Base-by-base conservation (phyloP, 2,797 vertebrate genomes). In the Capromys pilorides region DNA sequence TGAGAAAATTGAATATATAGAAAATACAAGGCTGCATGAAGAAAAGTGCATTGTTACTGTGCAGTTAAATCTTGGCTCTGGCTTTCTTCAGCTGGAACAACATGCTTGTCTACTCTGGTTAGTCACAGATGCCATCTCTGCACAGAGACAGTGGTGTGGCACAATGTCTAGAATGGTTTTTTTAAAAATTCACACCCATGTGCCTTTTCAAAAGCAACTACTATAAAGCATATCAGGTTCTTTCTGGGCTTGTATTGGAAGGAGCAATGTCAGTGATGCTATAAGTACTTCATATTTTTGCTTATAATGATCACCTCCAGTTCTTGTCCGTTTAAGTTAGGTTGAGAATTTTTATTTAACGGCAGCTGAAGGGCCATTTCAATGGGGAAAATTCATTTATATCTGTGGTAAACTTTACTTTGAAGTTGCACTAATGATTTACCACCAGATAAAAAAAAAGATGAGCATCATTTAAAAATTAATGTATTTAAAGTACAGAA, bases 171-270 rank as follows among this genome's bases (percentile, higher is more conserved):
- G 97, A 97, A 98, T 97, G 97, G 97, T 97, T 97, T 95, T 64
- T 64, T 66, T 33, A 83, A 54, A 45, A 54, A 57, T 8, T 69
- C 28, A 90, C 96, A 93, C 97, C 96, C 94, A 96, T 66, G 98
- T 98, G 98, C 98, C 98, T 98, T 98, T 97, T 98, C 92, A 97
- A 94, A 93, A 86, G 80, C 94, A 93, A 97, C 95, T 97, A 82
- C 96, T 94, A 81, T 80, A 94, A 97, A 97, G 94, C 95, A 97
- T 96, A 69, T 98, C 96, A 95, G 93, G 91, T 96, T 94, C 97
- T 97, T 97, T 94, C 88, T 90, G 95, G 92, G 94, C 92, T 97
- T 97, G 73, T 96, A 96, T 97, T 95, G 82, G 93, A 95, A 97
- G 97, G 85, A 96, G 83, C 95, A 87, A 5, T 84, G 81, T 98